Evolutionary conservation across 2,113 vertebrate genomes (phyloP), one percentile per base, ranked within the genome.

Genomic region (Ceyx cyanopectus): DNA sequence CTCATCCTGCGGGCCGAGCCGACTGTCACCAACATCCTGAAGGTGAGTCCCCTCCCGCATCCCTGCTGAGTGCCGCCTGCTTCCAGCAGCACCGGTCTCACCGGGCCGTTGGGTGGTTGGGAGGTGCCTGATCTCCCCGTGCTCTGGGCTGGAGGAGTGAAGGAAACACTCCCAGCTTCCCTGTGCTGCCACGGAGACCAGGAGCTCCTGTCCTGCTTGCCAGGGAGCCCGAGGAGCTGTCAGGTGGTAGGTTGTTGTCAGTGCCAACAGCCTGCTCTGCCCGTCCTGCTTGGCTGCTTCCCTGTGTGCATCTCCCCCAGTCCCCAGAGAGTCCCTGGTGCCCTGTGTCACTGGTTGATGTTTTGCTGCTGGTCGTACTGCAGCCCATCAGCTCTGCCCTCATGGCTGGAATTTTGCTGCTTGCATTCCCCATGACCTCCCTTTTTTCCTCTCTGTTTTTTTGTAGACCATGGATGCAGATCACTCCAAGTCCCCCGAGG

Each of bases 11-110:
- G 99, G 45, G 99, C 99, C 0, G 99, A 99, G 93, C 99, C 99
- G 7, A 99, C 99, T 2, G 99, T 99, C 91, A 99, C 99, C 87
- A 99, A 99, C 95, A 99, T 99, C 87, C 98, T 99, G 51, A 99
- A 99, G 98, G 99, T 99, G 94, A 60, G 90, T 68, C 54, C 30
- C 29, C 13, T 57, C 26, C 72, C 15, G 34, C 26, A 13, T 7
- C 66, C 0, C 0, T 30, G 17, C 76, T 41, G 50, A n/a, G 12
- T 74, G 27, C 15, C 30, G 54, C 45, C 67, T 10, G 14, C 45
- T 80, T 9, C 68, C 68, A 54, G 83, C 60, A 69, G 41, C 60
- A 7, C 30, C 0, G 1, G 22, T 30, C 56, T 79, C 26, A 46
- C 24, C 46, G 61, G 65, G 69, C 81, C 77, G 60, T 65, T 1